phyloP scores from a whole-genome alignment of 2,113 vertebrate species.

The Melanocharis versteri region DNA sequence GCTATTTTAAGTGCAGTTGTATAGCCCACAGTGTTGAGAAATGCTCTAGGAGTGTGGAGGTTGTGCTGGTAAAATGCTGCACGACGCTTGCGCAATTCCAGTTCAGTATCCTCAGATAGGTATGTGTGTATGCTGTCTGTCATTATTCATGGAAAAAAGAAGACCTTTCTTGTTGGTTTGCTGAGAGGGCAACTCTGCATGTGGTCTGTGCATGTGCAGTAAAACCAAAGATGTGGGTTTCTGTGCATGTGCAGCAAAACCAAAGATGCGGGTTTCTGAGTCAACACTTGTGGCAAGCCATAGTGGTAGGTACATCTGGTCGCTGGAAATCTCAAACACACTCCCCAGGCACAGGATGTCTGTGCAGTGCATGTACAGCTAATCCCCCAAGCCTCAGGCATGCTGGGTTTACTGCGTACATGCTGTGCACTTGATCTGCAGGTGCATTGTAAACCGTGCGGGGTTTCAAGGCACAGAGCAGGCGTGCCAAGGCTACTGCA shows the following conservation, averaged over 20 bases:
- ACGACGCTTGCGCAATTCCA: accelerated
- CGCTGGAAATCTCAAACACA: neutral
- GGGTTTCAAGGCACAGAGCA: neutral
- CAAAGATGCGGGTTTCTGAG: neutral
- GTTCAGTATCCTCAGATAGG: neutral
- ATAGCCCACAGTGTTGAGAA: neutral
- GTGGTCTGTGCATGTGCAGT: neutral
- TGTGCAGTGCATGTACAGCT: neutral
- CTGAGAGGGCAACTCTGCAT: neutral
- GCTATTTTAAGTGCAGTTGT: neutral
- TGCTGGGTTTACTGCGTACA: neutral
- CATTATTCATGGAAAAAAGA: neutral
- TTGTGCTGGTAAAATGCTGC: accelerated
- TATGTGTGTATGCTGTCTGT: too few species aligned
- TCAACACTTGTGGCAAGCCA: neutral
- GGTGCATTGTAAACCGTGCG: neutral
- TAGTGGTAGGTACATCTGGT: neutral
- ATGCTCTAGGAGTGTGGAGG: neutral
- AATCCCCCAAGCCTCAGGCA: neutral
- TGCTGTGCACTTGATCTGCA: neutral
- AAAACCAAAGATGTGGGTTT: neutral
- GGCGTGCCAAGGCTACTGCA: neutral
- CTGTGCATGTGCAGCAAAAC: neutral
- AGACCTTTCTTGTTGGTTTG: neutral
- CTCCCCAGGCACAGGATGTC: neutral